Percentiles rank a stretch among this genome's conserved stretches.
Conservation (phyloP, 1,140 invertebrate genomes). For the Pectinophora gossypiella region DNA sequence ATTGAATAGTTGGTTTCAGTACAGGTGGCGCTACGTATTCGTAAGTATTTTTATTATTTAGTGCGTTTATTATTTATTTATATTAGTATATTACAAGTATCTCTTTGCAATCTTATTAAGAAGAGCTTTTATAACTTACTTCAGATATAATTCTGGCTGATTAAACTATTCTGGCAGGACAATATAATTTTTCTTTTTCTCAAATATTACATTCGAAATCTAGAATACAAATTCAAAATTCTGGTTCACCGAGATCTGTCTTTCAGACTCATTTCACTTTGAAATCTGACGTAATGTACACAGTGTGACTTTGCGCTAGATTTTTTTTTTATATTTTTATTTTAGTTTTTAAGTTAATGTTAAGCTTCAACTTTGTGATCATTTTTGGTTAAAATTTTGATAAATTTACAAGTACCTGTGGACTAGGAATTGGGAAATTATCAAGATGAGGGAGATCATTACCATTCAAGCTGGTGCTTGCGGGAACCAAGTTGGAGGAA, state of each 20-base stretch:
- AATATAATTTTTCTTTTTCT: neutral
- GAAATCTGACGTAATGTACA: conserved; percentile 61
- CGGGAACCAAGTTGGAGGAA: conserved; percentile 64
- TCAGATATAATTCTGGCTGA: neutral
- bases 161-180: neutral
- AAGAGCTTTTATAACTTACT: no score
- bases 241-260: conserved; percentile 4
- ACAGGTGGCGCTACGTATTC: no score
- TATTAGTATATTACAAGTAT: no score
- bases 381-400: conserved; percentile 38
- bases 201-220: conserved; percentile 12
- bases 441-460: conserved; percentile 69
- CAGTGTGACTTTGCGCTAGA: conserved; percentile 40
- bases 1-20: no score
- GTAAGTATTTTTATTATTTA: no score
- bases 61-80: no score
- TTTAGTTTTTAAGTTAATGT: conserved; percentile 62
- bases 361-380: conserved; percentile 47
- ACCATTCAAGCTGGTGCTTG: conserved; percentile 61
- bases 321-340: conserved; percentile 57
- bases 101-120: no score
- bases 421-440: conserved; percentile 42
- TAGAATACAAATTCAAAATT: conserved; percentile 36
- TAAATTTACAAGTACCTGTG: conserved; percentile 57
- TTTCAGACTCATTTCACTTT: conserved; percentile 37